Percentiles rank a stretch among this genome's conserved stretches.
Evolutionary conservation across 2,888 invertebrate species (phyloP).

Genomic region (Psylliodes chrysocephalus): DNA sequence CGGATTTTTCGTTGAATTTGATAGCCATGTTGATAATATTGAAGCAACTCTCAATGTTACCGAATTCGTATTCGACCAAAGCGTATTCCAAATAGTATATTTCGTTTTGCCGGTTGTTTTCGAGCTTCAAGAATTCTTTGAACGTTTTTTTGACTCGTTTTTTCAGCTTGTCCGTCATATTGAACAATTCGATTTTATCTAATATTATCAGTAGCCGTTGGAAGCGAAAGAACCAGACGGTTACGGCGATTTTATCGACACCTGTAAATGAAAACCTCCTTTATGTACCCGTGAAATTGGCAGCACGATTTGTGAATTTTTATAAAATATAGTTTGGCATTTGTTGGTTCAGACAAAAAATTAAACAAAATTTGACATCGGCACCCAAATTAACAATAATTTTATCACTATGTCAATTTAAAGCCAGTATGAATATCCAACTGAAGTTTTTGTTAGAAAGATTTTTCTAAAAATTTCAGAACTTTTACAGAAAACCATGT

Average conservation of each 20-base stretch:
- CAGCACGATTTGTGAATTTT: no score
- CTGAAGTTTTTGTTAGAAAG: no score
- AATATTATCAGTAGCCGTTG: slow-evolving; percentile 68
- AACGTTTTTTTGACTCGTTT: slow-evolving; percentile 67
- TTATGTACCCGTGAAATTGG: no score
- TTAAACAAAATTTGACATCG: no score
- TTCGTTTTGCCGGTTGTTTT: slow-evolving; percentile 68
- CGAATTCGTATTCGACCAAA: slow-evolving; percentile 69
- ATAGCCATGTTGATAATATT: slow-evolving; percentile 67
- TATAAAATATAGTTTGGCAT: no score
- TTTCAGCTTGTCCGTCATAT: slow-evolving; percentile 60
- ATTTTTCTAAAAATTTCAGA: no score
- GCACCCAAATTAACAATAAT: no score
- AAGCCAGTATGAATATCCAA: no score
- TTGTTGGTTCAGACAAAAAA: no score
- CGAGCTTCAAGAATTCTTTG: slow-evolving; percentile 68
- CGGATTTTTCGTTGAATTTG: slow-evolving; percentile 52
- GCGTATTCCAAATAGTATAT: slow-evolving; percentile 73
- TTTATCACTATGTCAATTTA: no score
- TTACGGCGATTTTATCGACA: slow-evolving; percentile 67
- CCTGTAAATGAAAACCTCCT: no score
- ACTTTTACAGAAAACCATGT: no score
- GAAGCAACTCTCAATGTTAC: slow-evolving; percentile 63
- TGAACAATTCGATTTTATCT: slow-evolving; percentile 63
- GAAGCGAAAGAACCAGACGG: slow-evolving; percentile 73